Evolutionary conservation across 37 sponge, comb jelly and placozoan species (phyloP).

Genomic region (Crambe crambe): DNA sequence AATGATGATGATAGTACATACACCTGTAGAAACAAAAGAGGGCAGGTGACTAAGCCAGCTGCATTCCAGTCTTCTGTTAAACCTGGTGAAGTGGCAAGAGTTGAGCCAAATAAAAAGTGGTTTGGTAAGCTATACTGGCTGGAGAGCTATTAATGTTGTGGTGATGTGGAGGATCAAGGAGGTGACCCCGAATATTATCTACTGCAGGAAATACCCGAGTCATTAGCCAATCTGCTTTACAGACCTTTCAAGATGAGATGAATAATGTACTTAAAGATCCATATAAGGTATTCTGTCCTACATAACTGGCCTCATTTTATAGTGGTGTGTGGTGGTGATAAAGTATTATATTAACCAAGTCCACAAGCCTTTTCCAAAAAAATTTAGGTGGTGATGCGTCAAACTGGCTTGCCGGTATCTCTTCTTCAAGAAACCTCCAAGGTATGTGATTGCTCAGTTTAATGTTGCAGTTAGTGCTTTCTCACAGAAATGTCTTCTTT

Average conservation of each 20-base stretch:
- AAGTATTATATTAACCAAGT: too few species aligned
- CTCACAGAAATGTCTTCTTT: neutral
- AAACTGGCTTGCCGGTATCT: slow-evolving; percentile 88
- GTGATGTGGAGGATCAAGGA: too few species aligned
- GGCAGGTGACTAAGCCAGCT: slow-evolving; percentile 85
- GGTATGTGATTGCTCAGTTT: too few species aligned
- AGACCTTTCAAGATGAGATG: slow-evolving; percentile 96
- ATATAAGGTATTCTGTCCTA: slow-evolving; percentile 71
- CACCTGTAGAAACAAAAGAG: slow-evolving; percentile 72
- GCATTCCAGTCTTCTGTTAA: slow-evolving; percentile 81
- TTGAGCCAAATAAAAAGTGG: slow-evolving; percentile 98
- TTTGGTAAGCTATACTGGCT: slow-evolving; percentile 81
- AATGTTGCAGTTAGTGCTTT: neutral
- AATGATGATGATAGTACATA: too few species aligned
- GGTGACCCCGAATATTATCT: too few species aligned
- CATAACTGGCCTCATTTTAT: too few species aligned
- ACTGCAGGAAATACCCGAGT: slow-evolving; percentile 87
- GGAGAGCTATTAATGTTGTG: neutral
- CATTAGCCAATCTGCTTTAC: slow-evolving; percentile 90
- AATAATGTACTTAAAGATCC: slow-evolving; percentile 91
- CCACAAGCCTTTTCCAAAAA: too few species aligned
- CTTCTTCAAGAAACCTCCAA: slow-evolving; percentile 92
- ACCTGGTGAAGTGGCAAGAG: slow-evolving; percentile 90
- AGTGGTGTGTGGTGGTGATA: too few species aligned
- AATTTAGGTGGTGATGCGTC: slow-evolving; percentile 87